Evolutionary conservation across 2,113 vertebrate genomes (phyloP).

Genomic region (Octodon degus): DNA sequence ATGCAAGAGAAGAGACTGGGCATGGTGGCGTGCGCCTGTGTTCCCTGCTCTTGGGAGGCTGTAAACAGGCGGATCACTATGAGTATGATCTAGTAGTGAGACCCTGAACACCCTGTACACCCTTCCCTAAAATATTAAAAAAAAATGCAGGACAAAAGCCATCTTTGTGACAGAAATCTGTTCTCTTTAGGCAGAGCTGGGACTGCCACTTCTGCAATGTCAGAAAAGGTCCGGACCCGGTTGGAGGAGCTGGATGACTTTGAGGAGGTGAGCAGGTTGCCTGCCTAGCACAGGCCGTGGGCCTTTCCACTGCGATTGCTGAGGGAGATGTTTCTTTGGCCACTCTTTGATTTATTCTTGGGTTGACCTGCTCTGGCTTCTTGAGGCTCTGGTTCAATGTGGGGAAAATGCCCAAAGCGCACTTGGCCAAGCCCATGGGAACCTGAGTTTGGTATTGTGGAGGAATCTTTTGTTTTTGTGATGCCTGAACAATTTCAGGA

Average conservation of each 20-base stretch:
- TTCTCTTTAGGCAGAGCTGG: slow-evolving; percentile 88
- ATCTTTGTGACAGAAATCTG: neutral
- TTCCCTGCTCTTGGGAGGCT: too few relatives aligned
- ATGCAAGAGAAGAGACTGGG: neutral
- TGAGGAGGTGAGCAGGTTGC: slow-evolving; percentile 91
- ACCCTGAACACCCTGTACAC: too few relatives aligned
- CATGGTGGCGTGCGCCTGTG: too few relatives aligned
- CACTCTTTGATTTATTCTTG: neutral
- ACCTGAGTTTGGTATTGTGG: neutral
- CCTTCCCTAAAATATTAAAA: too few relatives aligned
- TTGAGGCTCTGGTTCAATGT: neutral
- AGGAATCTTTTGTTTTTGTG: neutral
- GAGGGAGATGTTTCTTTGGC: accelerated
- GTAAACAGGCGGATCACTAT: too few relatives aligned
- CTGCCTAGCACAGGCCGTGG: accelerated
- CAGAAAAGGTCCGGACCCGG: slow-evolving; percentile 97
- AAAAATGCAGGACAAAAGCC: neutral
- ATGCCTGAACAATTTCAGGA: neutral
- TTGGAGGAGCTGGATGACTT: slow-evolving; percentile 98
- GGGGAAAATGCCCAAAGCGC: neutral
- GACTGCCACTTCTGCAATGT: slow-evolving; percentile 91
- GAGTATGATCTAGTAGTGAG: too few relatives aligned
- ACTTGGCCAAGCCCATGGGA: neutral
- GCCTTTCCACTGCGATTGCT: neutral
- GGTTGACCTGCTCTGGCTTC: accelerated